These are phyloP conservation scores for Papilio dardanus DNA, from an alignment of 1,140 invertebrate species.

Conservation along the genomic window DNA sequence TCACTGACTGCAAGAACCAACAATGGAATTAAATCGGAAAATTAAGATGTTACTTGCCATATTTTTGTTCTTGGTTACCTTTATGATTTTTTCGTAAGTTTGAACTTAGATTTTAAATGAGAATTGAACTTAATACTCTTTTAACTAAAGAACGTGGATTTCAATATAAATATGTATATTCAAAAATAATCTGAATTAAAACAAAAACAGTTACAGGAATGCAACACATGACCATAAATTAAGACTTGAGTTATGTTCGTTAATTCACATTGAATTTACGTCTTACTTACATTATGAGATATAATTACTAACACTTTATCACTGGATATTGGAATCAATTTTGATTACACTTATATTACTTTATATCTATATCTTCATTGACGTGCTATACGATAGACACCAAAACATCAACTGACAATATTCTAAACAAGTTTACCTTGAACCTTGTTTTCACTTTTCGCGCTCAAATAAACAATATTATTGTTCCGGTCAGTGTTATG, in stretches of 20 bases:
- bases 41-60: neutral
- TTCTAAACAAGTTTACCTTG: constrained; percentile 60
- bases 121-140: neutral
- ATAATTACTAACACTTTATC: neutral
- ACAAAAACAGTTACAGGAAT: neutral
- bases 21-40: neutral
- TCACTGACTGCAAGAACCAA: neutral
- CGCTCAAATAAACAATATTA: constrained; percentile 73
- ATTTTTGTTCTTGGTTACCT: no score
- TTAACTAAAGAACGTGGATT: neutral
- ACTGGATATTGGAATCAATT: neutral
- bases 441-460: constrained; percentile 79
- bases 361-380: constrained; percentile 18
- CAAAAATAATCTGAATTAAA: neutral
- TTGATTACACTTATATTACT: neutral
- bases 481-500: constrained; percentile 77
- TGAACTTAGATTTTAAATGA: no score
- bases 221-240: neutral
- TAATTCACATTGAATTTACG: neutral
- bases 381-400: constrained; percentile 67
- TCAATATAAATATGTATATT: neutral
- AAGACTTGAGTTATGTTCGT: neutral
- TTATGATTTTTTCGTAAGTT: no score
- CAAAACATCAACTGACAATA: constrained; percentile 66
- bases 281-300: neutral